phyloP scores from a whole-genome alignment of 2,888 invertebrate genomes.

The Athalia cordata region DNA sequence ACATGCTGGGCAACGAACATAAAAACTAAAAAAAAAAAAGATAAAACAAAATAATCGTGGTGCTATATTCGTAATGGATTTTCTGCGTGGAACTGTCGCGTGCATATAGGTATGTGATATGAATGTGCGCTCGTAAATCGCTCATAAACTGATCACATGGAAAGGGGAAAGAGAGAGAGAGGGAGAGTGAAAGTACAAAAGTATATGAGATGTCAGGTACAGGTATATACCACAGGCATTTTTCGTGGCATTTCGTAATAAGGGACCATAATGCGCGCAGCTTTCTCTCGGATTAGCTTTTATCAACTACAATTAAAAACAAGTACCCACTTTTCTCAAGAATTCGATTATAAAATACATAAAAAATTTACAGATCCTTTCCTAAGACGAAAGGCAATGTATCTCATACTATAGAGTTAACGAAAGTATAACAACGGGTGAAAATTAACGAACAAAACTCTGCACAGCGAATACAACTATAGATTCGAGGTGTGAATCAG shows the following conservation, averaged over 20 bases:
- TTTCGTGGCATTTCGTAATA: constrained; percentile 34
- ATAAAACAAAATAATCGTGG: background rate
- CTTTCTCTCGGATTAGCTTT: constrained; percentile 35
- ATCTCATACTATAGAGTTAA: background rate
- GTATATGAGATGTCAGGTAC: background rate
- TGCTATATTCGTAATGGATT: background rate
- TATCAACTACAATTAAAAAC: constrained; percentile 39
- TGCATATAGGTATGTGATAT: too few species aligned
- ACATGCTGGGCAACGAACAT: background rate
- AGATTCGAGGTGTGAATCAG: too few species aligned
- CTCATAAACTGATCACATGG: background rate
- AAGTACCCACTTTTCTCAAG: constrained; percentile 26
- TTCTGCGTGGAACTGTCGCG: background rate
- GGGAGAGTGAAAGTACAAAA: background rate
- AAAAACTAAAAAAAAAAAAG: background rate
- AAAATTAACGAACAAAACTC: too few species aligned
- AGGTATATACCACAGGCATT: background rate
- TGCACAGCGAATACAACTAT: too few species aligned
- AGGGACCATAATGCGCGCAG: constrained; percentile 1
- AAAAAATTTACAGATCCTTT: constrained; percentile 19
- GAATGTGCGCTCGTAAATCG: background rate
- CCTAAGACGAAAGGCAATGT: background rate
- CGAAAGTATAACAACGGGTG: background rate
- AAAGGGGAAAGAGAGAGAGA: background rate
- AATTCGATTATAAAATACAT: constrained; percentile 31